A percentile compares a stretch with the other conserved stretches of the same genome.
These are phyloP conservation scores for Hippoglossus hippoglossus DNA, from an alignment of 2,797 vertebrate species.

Conservation along the genomic window DNA sequence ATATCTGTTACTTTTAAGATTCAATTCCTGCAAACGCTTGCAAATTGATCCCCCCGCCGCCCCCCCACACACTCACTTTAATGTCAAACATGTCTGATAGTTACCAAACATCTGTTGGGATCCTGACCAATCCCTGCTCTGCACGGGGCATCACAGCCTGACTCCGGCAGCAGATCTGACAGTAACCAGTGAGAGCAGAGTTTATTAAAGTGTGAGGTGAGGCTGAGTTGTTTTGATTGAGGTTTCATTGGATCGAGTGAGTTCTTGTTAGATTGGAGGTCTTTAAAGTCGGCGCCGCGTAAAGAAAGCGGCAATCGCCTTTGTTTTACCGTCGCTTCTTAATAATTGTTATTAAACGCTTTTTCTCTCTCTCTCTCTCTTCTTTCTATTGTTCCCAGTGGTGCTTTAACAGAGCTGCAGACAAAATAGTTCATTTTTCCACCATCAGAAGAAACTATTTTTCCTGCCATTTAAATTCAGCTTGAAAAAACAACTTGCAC, in stretches of 20 bases:
- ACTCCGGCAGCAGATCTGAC: neutral
- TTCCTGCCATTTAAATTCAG: slow-evolving; percentile 14
- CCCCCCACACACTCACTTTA: too few relatives aligned
- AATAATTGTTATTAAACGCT: slow-evolving; percentile 27
- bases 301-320: slow-evolving; percentile 1
- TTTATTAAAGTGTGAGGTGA: slow-evolving; percentile 23
- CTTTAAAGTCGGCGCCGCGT: neutral
- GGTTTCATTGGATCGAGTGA: slow-evolving; percentile 20
- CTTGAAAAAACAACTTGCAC: slow-evolving; percentile 36
- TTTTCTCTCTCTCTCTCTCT: neutral
- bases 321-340: slow-evolving; percentile 7
- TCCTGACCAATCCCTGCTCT: neutral
- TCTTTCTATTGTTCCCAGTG: slow-evolving; percentile 9
- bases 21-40: slow-evolving; percentile 39
- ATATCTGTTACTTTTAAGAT: slow-evolving; percentile 39
- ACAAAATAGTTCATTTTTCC: slow-evolving; percentile 18
- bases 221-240: slow-evolving; percentile 21
- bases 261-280: slow-evolving; percentile 30
- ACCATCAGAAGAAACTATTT: slow-evolving; percentile 18
- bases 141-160: neutral
- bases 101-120: too few relatives aligned
- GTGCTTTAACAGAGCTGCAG: slow-evolving; percentile 24
- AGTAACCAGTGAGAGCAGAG: neutral
- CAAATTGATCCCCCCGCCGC: slow-evolving; percentile 11
- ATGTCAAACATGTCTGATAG: too few relatives aligned